Percentiles rank a stretch among this genome's conserved stretches.
Evolutionary conservation across 2,888 invertebrate genomes (phyloP).

Genomic region (Drosophila recens): DNA sequence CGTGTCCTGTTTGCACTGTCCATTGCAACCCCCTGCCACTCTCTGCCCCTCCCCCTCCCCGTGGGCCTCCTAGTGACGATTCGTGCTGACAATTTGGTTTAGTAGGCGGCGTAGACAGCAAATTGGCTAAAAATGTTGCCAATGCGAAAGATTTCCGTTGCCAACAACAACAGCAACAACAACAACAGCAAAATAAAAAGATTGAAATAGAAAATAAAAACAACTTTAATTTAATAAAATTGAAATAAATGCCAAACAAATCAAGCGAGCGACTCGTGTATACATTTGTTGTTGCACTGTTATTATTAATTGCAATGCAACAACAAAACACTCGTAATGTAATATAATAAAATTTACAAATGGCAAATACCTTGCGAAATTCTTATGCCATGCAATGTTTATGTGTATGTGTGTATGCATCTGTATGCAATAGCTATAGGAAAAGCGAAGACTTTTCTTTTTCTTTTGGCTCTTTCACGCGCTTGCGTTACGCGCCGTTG

Average conservation of each 20-base stretch:
- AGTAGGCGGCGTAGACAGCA: constrained; percentile 25
- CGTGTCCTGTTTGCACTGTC: constrained; percentile 19
- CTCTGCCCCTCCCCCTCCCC: not conserved
- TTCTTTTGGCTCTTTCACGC: constrained; percentile 74
- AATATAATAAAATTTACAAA: constrained; percentile 47
- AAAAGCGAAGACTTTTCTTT: constrained; percentile 38
- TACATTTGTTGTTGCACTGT: constrained; percentile 24
- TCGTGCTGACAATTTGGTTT: constrained; percentile 4
- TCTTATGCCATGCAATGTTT: constrained; percentile 1
- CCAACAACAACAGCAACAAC: constrained; percentile 28
- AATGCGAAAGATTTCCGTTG: constrained; percentile 42
- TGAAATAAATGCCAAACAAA: constrained; percentile 52
- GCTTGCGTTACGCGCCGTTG: constrained; percentile 62
- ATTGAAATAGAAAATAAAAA: constrained; percentile 1
- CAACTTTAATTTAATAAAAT: constrained; percentile 42
- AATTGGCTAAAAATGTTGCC: constrained; percentile 48
- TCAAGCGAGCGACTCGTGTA: constrained; percentile 44
- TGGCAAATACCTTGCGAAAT: constrained; percentile 63
- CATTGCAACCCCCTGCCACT: not conserved
- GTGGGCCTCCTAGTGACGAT: not conserved
- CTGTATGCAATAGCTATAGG: constrained; percentile 7
- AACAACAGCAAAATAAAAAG: not conserved
- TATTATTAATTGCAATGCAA: constrained; percentile 50
- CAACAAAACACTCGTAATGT: constrained; percentile 18
- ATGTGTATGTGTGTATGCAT: not conserved